Base-by-base conservation (phyloP, 2,113 vertebrate genomes). In the Silurus asotus region DNA sequence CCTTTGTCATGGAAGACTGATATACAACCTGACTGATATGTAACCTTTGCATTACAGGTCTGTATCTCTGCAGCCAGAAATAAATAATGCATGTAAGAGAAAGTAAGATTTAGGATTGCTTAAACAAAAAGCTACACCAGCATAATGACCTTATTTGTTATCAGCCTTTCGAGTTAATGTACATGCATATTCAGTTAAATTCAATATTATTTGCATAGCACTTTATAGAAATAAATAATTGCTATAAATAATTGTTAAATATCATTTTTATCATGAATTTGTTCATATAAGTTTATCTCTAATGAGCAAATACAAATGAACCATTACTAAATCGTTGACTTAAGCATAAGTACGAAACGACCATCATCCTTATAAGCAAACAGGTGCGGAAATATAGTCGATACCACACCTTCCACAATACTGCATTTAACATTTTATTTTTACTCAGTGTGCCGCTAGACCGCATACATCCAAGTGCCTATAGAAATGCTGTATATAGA, bases 381-480 rank as follows among this genome's bases (percentile, higher is more conserved):
- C 23, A 19, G 55, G 61, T 53, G 80, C 20, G 53, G 61, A 82
- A 67, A 53, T 7, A 8, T 82, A 82, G 14, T 67, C 74, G 55
- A 55, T 49, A 28, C 8, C 23, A 62, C 19, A 61, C 56, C 70
- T 84, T 37, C 45, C 83, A 53, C 28, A 62, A 59, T n/a, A 25
- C 20, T 61, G 6, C 23, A 58, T n/a, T 58, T 51, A 65, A 4
- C n/a, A 51, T 59, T 37, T 79, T 37, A 59, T 67, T 82, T 82
- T 82, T 61, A 75, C 45, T 51, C 14, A 17, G 11, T 49, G 56
- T 61, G 25, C 56, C 20, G 53, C 55, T 49, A 84, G 67, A 84
- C 82, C 75, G 69, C 55, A 84, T 59, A 78, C 9, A 37, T 37
- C 72, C 53, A 58, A 37, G 56, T 51, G 14, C 62, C 48, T 84